Evolutionary conservation across 2,888 invertebrate species (phyloP).

Genomic region (Rhaphigaster nebulosa): DNA sequence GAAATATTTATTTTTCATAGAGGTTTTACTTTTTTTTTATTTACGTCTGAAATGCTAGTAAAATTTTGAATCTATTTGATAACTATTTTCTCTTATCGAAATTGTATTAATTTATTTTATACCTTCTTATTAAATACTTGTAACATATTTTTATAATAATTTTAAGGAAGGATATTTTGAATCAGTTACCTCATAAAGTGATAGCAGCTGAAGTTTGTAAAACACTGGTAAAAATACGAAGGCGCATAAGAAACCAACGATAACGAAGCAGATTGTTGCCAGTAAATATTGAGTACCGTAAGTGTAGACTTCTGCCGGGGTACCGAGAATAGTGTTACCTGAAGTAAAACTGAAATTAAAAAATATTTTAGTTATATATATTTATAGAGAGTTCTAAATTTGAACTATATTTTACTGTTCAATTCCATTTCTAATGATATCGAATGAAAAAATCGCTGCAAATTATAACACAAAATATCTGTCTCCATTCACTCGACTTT

Average conservation of each 20-base stretch:
- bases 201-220: slow-evolving; percentile 77
- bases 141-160: background rate
- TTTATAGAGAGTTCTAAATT: background rate
- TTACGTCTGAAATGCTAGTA: no score
- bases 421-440: no score
- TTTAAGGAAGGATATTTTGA: background rate
- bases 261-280: slow-evolving; percentile 75
- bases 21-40: no score
- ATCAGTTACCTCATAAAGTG: slow-evolving; percentile 63
- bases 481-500: no score
- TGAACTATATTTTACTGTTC: no score
- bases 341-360: slow-evolving; percentile 76
- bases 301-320: slow-evolving; percentile 83
- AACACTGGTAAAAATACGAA: slow-evolving; percentile 76
- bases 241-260: slow-evolving; percentile 66
- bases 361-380: background rate
- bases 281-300: slow-evolving; percentile 80
- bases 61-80: no score
- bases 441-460: no score
- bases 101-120: no score
- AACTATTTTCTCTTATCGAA: no score
- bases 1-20: no score
- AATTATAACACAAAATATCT: no score
- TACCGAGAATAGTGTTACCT: slow-evolving; percentile 79
- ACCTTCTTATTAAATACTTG: no score